Base-by-base conservation (phyloP, 2,113 vertebrate genomes). In the Lampris megalopsis region DNA sequence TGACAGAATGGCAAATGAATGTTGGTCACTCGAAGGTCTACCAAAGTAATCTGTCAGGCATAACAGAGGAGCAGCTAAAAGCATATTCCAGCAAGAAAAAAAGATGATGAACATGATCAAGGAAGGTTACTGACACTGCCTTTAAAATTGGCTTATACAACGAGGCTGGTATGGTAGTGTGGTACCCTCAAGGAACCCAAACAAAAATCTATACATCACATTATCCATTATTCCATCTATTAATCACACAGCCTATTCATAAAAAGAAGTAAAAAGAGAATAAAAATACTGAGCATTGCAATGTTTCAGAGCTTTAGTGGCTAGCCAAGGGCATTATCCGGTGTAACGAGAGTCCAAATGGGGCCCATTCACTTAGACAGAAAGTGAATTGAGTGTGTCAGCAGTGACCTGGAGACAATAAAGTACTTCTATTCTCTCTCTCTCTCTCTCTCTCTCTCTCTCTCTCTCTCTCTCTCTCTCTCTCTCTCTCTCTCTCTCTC, bases 1-100 rank as follows among this genome's bases (percentile, higher is more conserved):
- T 77, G 63, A 73, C 41, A 66, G 49, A 75, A 50, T 40, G 6
- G 66, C 70, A 81, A 77, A 86, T 83, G 77, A 62, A 2, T 40
- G 38, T 61, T 64, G 41, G 24, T 57, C 54, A 78, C 43, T 80
- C 65, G 8, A 57, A 71, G 49, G 73, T 71, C 64, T 48, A 52
- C 49, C 7, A 63, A 75, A 66, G 73, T 56, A 36, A 68, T 73
- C 71, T 63, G 70, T 74, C 54, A 57, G 63, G 54, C 41, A 65
- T 6, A 80, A 63, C 5, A 77, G 66, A 37, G 36, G 68, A 62
- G 9, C 41, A 69, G 50, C 42, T 2, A 42, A 73, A 43, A 74
- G 53, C 60, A 62, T 40, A 49, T 68, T 75, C 1, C 59, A 35
- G 70, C 52, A 45, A 4, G 47, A 67, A 52, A 40, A 72, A 45